Evolutionary conservation across 2,113 vertebrate species (phyloP), one percentile per base, ranked within the genome.

Genomic region (Oxyruncus cristatus): DNA sequence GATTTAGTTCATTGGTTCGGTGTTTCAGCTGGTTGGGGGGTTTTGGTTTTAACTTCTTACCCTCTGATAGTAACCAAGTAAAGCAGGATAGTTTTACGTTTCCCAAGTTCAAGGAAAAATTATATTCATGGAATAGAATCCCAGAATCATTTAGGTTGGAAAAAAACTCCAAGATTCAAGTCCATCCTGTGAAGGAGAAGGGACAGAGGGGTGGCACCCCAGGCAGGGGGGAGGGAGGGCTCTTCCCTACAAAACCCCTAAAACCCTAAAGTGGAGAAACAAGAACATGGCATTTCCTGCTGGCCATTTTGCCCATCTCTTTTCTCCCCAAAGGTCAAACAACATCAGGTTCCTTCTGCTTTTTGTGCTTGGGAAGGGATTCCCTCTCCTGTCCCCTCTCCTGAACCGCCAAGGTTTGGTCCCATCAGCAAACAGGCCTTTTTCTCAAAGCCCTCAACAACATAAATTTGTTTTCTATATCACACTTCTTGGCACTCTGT

Each of bases 261-360:
- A 15, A 15, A 10, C 5, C 11, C 44, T 42, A 7, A 66, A 47
- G 17, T 2, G 9, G 21, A 70, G 37, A 39, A 67, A 56, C 4
- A 58, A 39, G 41, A 55, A 66, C 0, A 5, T 8, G 27, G 20
- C 0, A 5, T 10, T 17, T 42, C 17, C 58, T 47, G 11, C 26
- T 70, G 80, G 23, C n/a, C 47, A 27, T 11, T 49, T 73, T 76
- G 7, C 42, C 37, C 33, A 14, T 23, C 16, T 17, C 15, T 65
- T 71, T 41, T 61, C 10, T 35, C 37, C 22, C 16, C 11, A 61
- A 22, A 85, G 37, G 5, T 44, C 13, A 59, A 74, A 19, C 11
- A 56, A 44, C 18, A 14, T 52, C 5, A 59, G 8, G 9, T 22
- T 44, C 18, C 23, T 50, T 13, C 49, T 79, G 56, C 37, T 66